Evolutionary conservation across 2,797 vertebrate species (phyloP).

Genomic region (Lindbergichthys nudifrons): DNA sequence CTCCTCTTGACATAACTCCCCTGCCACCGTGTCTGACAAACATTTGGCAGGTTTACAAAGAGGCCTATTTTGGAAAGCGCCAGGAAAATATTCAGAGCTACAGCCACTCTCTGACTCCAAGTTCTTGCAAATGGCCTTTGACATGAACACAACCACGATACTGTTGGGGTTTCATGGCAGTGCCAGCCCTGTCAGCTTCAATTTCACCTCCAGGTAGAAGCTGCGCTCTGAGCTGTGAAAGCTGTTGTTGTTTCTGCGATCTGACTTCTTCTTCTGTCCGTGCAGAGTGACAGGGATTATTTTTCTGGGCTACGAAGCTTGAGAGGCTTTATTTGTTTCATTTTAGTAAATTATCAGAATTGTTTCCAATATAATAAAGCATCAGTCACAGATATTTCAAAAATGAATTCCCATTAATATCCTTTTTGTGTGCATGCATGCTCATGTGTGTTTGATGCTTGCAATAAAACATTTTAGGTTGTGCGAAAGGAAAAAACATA

Average conservation of each 20-base stretch:
- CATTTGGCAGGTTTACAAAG: conserved; percentile 20
- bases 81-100: conserved; percentile 8
- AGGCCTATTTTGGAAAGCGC: conserved; percentile 32
- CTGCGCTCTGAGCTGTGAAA: conserved; percentile 35
- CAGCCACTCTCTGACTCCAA: conserved; percentile 11
- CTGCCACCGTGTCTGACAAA: not conserved
- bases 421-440: not conserved
- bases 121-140: conserved; percentile 44
- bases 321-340: conserved; percentile 34
- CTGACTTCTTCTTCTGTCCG: conserved; percentile 35
- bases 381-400: not conserved
- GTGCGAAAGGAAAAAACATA: no score
- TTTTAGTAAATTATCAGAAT: conserved; percentile 33
- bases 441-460: conserved; percentile 74
- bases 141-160: conserved; percentile 46
- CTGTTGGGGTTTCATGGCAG: conserved; percentile 50
- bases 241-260: conserved; percentile 43
- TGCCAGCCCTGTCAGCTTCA: conserved; percentile 45
- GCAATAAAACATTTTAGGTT: conserved; percentile 65
- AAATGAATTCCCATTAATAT: no score
- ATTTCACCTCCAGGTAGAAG: conserved; percentile 54
- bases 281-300: conserved; percentile 47
- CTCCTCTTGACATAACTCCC: conserved; percentile 3
- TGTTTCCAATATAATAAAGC: conserved; percentile 1
- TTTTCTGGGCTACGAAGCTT: conserved; percentile 52